Conservation (phyloP, 2,797 vertebrate species). For the Paedocypris micromegethes region DNA sequence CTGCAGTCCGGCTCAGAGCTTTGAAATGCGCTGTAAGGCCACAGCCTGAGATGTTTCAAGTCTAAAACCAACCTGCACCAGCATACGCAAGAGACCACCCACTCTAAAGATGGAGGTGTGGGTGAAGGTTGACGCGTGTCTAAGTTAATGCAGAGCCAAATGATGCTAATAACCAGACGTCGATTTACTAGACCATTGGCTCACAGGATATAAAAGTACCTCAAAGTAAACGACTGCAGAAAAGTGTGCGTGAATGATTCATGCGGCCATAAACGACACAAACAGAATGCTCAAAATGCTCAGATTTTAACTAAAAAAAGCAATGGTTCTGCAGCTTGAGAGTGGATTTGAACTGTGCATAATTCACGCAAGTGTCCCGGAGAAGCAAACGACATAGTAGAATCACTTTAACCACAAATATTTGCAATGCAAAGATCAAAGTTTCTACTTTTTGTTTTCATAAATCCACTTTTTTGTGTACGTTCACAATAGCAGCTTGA, state of each 20-base stretch:
- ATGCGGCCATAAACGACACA: slow-evolving; percentile 3
- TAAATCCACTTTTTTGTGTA: too few relatives aligned
- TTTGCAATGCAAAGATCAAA: too few relatives aligned
- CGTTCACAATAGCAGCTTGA: too few relatives aligned
- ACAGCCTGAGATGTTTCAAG: slow-evolving; percentile 57
- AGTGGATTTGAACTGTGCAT: too few relatives aligned
- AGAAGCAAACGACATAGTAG: too few relatives aligned
- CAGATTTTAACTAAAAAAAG: too few relatives aligned
- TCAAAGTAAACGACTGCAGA: slow-evolving; percentile 7
- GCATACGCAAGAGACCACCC: slow-evolving; percentile 8
- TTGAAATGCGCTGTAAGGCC: slow-evolving; percentile 67
- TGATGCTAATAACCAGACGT: slow-evolving; percentile 7
- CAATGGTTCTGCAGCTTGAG: too few relatives aligned
- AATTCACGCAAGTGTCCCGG: too few relatives aligned
- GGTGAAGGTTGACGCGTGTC: slow-evolving; percentile 20
- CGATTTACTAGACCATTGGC: neutral
- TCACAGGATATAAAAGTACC: slow-evolving; percentile 16
- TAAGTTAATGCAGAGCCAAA: slow-evolving; percentile 8
- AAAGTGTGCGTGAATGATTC: slow-evolving; percentile 22
- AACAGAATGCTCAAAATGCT: too few relatives aligned
- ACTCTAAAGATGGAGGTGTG: slow-evolving; percentile 31
- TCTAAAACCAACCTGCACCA: slow-evolving; percentile 36
- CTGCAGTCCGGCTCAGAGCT: slow-evolving; percentile 59
- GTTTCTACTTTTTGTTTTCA: too few relatives aligned
- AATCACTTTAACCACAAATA: too few relatives aligned